A percentile compares a stretch with the other conserved stretches of the same genome.
Conservation (phyloP, 1,140 invertebrate genomes). For the Mactra quadrangularis region DNA sequence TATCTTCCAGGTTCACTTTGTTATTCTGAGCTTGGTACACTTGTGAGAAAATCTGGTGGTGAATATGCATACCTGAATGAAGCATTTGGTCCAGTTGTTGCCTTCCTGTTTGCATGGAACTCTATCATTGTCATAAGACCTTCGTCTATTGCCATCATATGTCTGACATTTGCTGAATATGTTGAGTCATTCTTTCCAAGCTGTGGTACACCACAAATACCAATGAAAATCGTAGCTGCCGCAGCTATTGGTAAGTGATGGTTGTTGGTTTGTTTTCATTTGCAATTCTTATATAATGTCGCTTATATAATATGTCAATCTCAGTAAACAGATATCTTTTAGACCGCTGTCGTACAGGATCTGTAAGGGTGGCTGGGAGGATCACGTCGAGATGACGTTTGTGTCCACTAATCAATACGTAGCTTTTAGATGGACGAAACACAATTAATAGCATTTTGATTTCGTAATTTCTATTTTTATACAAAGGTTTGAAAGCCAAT, state of each 20-base stretch:
- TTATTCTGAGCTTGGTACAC: slow-evolving; percentile 92
- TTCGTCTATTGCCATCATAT: slow-evolving; percentile 82
- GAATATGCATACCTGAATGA: slow-evolving; percentile 79
- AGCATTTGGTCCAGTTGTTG: slow-evolving; percentile 86
- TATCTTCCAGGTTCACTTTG: slow-evolving; percentile 90
- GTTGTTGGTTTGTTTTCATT: not conserved
- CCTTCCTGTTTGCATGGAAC: slow-evolving; percentile 95
- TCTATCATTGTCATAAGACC: slow-evolving; percentile 88
- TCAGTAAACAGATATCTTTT: too few relatives aligned
- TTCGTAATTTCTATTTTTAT: too few relatives aligned
- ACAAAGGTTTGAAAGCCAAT: too few relatives aligned
- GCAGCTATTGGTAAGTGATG: slow-evolving; percentile 68
- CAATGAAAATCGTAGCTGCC: slow-evolving; percentile 70
- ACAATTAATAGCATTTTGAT: too few relatives aligned
- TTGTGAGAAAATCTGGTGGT: slow-evolving; percentile 85
- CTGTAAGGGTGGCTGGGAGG: too few relatives aligned
- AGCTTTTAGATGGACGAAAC: too few relatives aligned
- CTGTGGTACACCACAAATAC: slow-evolving; percentile 71
- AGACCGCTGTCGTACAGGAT: too few relatives aligned
- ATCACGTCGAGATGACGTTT: too few relatives aligned
- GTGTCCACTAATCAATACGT: too few relatives aligned
- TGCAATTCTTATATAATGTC: not conserved
- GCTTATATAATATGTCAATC: not conserved
- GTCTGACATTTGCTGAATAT: slow-evolving; percentile 77
- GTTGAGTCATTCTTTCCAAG: slow-evolving; percentile 67